Percentiles rank a stretch among this genome's conserved stretches.
Evolutionary conservation across 2,888 invertebrate species (phyloP).

Genomic region (Ichneumon xanthorius): DNA sequence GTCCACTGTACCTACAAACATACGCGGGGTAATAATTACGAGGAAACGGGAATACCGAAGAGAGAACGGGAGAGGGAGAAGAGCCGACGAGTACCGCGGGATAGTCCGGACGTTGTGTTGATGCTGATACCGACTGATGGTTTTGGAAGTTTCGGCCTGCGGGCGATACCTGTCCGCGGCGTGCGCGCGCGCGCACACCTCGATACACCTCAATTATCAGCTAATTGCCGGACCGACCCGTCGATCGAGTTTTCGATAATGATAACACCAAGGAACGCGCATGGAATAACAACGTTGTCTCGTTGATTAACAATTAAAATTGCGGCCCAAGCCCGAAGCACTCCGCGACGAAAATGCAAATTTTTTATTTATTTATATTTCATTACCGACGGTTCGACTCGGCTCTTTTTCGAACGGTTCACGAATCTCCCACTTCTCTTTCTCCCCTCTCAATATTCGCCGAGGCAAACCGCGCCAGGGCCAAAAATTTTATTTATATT

Average conservation of each 20-base stretch:
- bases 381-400: no score
- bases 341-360: no score
- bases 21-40: constrained; percentile 41
- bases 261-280: constrained; percentile 21
- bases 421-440: no score
- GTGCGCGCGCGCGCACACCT: constrained; percentile 39
- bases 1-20: background rate
- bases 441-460: no score
- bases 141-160: constrained; percentile 46
- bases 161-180: constrained; percentile 54
- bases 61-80: background rate
- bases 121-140: constrained; percentile 44
- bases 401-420: no score
- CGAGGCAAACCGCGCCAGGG: no score
- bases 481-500: no score
- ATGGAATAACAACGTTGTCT: background rate
- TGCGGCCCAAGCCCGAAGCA: no score
- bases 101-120: background rate
- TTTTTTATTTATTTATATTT: no score
- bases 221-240: constrained; percentile 52
- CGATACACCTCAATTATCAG: constrained; percentile 57
- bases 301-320: no score
- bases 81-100: constrained; percentile 24
- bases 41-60: constrained; percentile 38
- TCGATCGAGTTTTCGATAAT: constrained; percentile 48